Base-by-base conservation (phyloP, 2,888 invertebrate genomes). In the Drosophila ochracea region DNA sequence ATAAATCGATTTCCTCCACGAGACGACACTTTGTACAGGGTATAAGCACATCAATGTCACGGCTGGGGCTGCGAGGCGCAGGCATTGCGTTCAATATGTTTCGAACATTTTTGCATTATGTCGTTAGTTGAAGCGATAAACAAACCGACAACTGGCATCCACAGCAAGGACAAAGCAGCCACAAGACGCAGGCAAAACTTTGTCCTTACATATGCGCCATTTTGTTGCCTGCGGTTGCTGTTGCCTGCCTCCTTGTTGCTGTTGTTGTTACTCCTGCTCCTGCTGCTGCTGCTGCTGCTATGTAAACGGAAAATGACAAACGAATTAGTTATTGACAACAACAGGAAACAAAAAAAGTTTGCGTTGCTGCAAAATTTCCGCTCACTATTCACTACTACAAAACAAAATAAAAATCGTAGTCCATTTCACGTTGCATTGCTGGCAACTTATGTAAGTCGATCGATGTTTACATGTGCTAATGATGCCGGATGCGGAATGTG, bases 291-390 rank as follows among this genome's bases (percentile, higher is more conserved):
- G 57, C 4, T 33, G 37, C 30, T 52, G 41, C 78, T 89, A 82
- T 86, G 85, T 79, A 89, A 90, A 90, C 87, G 87, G 90, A 88
- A 88, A 90, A 90, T 88, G 90, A 89, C 90, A 88, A 88, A 89
- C 87, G 87, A 88, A 88, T 88, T 88, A 89, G 87, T 88, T 88
- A 88, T 88, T 88, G 87, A 88, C 87, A 88, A 86, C 81, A 88
- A 88, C 90, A 90, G 87, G 87, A 88, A 88, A 66, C 82, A 65
- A 76, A 86, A 86, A 80, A 87, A 76, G 47, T 84, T 89, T 76
- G 55, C 75, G 68, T 73, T 83, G 73, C 55, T 82, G 79, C 79
- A 76, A 89, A 90, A 86, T 90, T 90, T 88, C 90, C 90, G 86
- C 73, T 78, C 70, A 68, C 76, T 78, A 75, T 82, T 82, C 31